Base-by-base conservation (phyloP, 1,140 invertebrate species). In the Pentalonia nigronervosa region DNA sequence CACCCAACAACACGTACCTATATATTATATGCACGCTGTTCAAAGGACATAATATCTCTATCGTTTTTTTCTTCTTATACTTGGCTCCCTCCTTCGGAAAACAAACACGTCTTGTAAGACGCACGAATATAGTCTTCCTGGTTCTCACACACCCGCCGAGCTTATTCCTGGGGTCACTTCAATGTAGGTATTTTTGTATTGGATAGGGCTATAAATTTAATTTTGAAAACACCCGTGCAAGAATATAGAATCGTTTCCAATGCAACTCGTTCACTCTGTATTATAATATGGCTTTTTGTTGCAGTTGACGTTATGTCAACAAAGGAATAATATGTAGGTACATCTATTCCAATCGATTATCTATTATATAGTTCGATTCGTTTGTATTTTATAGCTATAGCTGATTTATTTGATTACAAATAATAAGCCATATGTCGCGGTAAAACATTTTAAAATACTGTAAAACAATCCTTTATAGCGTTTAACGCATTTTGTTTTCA, bases 131-230 rank as follows among this genome's bases (percentile, higher is more conserved):
- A 67, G 76, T 93, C 91, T 93, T 93, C 91, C 91, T 86, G 91
- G 81, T 93, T 93, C 91, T 86, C 91, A 93, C 91, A 86, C 81
- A 86, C 91, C 81, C 91, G 91, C 21, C 45, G 91, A 48, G 76
- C 88, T 53, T 56, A 56, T 89, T 14, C 89, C 36, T 25, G 53
- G 41, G 89, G 53, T 90, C 36, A 45, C 36, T 90, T 30, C 45
- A 60, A 60, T 45, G 25, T 56, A 25, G 45, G 25, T 23, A 47
- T 30, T 76, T 34, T 87, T 47, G 48, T 86, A 86, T 89, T 34
- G 48, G 21, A 53, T 20, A 8, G 20, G 21, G 50, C 50, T 36
- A 89, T 89, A 89, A 89, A 89, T 89, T 41, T 56, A 56, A 89
- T 89, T 89, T 89, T 56, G 34, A 53, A 25, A 89, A 89, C 88